phyloP scores from a whole-genome alignment of 2,888 invertebrate genomes.

The Nineta flava region DNA sequence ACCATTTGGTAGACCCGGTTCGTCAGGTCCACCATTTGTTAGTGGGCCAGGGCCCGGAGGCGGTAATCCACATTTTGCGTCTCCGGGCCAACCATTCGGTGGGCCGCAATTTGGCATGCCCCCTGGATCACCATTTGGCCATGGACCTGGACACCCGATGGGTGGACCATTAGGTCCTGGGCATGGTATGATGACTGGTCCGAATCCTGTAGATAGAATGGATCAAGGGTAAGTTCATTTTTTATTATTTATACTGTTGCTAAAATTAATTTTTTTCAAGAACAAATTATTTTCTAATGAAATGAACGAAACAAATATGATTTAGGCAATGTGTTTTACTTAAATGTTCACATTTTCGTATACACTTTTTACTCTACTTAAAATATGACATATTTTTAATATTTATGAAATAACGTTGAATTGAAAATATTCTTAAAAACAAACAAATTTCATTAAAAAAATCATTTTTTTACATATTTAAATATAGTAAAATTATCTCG shows the following conservation, averaged over 20 bases:
- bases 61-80: slow-evolving; percentile 47
- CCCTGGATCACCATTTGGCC: slow-evolving; percentile 53
- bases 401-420: too few relatives aligned
- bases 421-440: too few relatives aligned
- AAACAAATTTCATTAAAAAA: too few relatives aligned
- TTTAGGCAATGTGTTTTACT: too few relatives aligned
- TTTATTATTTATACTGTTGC: slow-evolving; percentile 4
- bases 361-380: too few relatives aligned
- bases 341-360: too few relatives aligned
- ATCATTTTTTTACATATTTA: too few relatives aligned
- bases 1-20: slow-evolving; percentile 45
- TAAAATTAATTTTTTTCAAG: background rate
- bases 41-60: slow-evolving; percentile 47
- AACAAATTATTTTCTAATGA: background rate
- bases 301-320: too few relatives aligned
- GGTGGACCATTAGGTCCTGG: slow-evolving; percentile 44
- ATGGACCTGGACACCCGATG: slow-evolving; percentile 43
- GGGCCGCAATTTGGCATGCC: slow-evolving; percentile 53
- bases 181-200: slow-evolving; percentile 44
- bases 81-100: slow-evolving; percentile 43
- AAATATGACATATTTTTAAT: too few relatives aligned
- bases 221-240: slow-evolving; percentile 50
- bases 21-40: slow-evolving; percentile 55
- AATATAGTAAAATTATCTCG: too few relatives aligned
- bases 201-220: slow-evolving; percentile 67